Conservation (phyloP, 2,888 invertebrate species). For the Atrina japonica region DNA sequence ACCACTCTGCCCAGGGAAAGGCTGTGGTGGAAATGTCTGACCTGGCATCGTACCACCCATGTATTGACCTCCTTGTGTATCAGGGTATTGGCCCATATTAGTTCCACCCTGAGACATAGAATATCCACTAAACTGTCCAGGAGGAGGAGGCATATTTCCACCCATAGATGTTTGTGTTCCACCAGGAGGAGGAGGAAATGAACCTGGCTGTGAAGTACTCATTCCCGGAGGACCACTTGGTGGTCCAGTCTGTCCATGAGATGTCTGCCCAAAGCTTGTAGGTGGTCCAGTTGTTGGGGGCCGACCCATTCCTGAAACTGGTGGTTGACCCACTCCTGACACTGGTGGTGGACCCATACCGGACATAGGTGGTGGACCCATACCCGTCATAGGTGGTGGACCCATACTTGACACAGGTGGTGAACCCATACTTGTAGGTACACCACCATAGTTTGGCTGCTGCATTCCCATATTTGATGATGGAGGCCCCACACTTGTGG, state of each 20-base stretch:
- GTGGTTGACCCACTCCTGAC: conserved; percentile 18
- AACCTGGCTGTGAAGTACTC: conserved; percentile 1
- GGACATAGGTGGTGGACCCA: conserved; percentile 38
- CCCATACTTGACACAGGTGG: conserved; percentile 32
- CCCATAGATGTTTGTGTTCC: conserved; percentile 20
- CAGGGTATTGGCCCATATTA: too few relatives aligned
- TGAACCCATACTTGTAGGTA: conserved; percentile 35
- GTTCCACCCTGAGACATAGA: too few relatives aligned
- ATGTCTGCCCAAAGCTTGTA: conserved; percentile 18
- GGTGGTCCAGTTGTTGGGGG: conserved; percentile 28
- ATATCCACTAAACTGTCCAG: conserved; percentile 29
- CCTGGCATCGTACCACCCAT: conserved; percentile 39
- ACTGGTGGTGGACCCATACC: conserved; percentile 25
- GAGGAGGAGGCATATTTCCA: conserved; percentile 38
- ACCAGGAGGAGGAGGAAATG: conserved; percentile 43
- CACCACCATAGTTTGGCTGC: conserved; percentile 25
- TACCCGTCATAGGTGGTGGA: conserved; percentile 29
- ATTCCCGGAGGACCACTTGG: conserved; percentile 34
- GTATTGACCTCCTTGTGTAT: background rate
- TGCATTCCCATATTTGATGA: conserved; percentile 32
- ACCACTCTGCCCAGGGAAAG: conserved; percentile 26
- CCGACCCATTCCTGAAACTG: conserved; percentile 26
- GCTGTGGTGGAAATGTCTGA: conserved; percentile 44
- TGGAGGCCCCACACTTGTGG: conserved; percentile 35
- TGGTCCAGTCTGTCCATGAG: conserved; percentile 17